Evolutionary conservation across 2,113 vertebrate species (phyloP), one percentile per base, ranked within the genome.

Genomic region (Nyctereutes procyonoides): DNA sequence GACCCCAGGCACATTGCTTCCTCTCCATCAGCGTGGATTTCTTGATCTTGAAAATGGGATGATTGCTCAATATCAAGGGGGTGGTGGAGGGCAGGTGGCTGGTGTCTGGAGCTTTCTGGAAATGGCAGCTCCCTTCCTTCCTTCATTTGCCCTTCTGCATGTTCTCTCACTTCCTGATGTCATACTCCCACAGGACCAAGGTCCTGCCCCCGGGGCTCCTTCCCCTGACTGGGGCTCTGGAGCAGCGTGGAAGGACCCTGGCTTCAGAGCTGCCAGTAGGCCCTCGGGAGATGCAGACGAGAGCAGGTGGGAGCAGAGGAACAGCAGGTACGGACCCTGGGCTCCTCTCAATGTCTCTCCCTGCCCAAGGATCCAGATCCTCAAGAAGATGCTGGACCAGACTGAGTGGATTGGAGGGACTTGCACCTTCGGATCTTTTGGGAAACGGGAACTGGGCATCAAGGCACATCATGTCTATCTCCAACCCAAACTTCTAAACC

Each of bases 301-400:
- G 43, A 13, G n/a, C n/a, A n/a, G 43, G 17, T 0, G 0, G 28
- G 0, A 14, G n/a, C 13, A 15, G 81, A 11, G 20, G 20, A 32
- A 17, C 4, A 8, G 35, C 38, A 35, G 35, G 15, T 1, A 4
- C 0, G 0, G 15, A 12, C 14, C 2, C 15, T 13, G 43, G 26
- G 51, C 51, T 87, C 26, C 0, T 13, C 55, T n/a, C 16, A 1
- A 17, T 1, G 12, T 17, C 43, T 35, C n/a, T 35, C 30, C 20
- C 15, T 26, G 55, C 43, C 48, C 0, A 0, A 5, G 48, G 81
- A 8, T 32, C 55, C 0, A 0, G n/a, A 1, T 74, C 71, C 56
- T 35, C 13, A 20, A 2, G 5, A 53, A 10, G 83, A 11, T 32
- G 2, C 1, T 60, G 62, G 60, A 62, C 35, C 17, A 67, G 38